A percentile compares a stretch with the other conserved stretches of the same genome.
Evolutionary conservation across 2,797 vertebrate species (phyloP).

Genomic region (Calcarius lapponicus): DNA sequence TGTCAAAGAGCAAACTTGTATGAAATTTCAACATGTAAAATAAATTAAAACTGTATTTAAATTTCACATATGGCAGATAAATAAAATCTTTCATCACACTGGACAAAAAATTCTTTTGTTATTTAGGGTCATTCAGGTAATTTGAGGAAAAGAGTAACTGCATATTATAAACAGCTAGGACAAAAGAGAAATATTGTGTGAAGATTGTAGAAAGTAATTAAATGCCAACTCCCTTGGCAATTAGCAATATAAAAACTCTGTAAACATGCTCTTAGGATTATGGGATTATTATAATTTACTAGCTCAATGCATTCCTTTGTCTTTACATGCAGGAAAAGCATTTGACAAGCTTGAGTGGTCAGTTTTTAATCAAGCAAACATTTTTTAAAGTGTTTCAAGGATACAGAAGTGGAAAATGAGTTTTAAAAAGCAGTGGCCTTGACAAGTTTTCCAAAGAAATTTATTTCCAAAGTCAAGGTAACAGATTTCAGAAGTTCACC

Average conservation of each 20-base stretch:
- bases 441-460: not conserved
- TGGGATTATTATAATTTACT: slow-evolving; percentile 58
- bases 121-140: not conserved
- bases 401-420: slow-evolving; percentile 12
- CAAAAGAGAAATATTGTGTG: slow-evolving; percentile 37
- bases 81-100: not conserved
- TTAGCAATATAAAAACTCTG: slow-evolving; percentile 47
- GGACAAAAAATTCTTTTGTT: not conserved
- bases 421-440: not conserved
- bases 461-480: not conserved
- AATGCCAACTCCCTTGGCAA: slow-evolving; percentile 24
- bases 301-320: slow-evolving; percentile 49
- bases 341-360: slow-evolving; percentile 66
- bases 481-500: not conserved
- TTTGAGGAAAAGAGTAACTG: not conserved
- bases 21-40: not conserved
- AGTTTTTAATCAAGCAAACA: slow-evolving; percentile 59
- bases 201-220: slow-evolving; percentile 39
- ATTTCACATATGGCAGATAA: not conserved
- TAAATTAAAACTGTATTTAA: slow-evolving; percentile 17
- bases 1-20: not conserved
- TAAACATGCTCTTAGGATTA: slow-evolving; percentile 62
- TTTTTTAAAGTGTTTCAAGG: slow-evolving; percentile 41
- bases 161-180: not conserved
- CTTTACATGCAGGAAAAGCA: slow-evolving; percentile 13